Percentiles rank a stretch among this genome's conserved stretches.
Conservation (phyloP, 2,797 vertebrate species). For the Sitta carolinensis region DNA sequence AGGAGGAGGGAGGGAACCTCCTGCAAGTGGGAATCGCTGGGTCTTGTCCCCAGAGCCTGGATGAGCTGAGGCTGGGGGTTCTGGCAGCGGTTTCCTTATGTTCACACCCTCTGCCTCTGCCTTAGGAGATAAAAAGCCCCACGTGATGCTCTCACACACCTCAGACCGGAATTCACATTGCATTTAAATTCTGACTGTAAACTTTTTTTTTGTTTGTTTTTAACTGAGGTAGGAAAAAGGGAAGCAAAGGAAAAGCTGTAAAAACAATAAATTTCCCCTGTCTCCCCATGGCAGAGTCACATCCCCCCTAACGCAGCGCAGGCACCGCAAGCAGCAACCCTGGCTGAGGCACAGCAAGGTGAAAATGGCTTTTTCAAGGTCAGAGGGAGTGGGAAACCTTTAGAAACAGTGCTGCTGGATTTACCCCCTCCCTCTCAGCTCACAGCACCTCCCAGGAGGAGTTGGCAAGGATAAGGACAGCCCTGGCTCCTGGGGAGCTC, state of each 20-base stretch:
- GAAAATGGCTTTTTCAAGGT: slow-evolving; percentile 27
- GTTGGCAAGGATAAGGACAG: background rate
- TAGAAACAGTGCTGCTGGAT: background rate
- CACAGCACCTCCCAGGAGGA: background rate
- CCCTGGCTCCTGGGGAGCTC: background rate
- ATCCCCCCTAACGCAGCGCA: rapidly evolving
- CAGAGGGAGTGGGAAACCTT: background rate
- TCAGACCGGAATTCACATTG: rapidly evolving
- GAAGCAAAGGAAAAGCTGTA: background rate
- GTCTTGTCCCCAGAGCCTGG: background rate
- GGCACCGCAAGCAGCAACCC: background rate
- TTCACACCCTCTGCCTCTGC: background rate
- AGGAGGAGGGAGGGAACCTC: background rate
- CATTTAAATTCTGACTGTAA: background rate
- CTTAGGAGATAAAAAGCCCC: background rate
- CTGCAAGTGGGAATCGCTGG: rapidly evolving
- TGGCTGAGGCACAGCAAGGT: background rate
- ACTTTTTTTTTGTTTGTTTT: background rate
- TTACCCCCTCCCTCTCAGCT: background rate
- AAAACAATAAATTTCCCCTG: rapidly evolving
- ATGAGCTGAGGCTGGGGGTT: background rate
- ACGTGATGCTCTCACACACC: rapidly evolving
- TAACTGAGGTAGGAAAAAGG: background rate
- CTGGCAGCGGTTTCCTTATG: rapidly evolving
- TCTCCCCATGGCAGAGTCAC: background rate